These are phyloP conservation scores for Equus quagga DNA, from an alignment of 2,113 vertebrate genomes.

Conservation along the genomic window DNA sequence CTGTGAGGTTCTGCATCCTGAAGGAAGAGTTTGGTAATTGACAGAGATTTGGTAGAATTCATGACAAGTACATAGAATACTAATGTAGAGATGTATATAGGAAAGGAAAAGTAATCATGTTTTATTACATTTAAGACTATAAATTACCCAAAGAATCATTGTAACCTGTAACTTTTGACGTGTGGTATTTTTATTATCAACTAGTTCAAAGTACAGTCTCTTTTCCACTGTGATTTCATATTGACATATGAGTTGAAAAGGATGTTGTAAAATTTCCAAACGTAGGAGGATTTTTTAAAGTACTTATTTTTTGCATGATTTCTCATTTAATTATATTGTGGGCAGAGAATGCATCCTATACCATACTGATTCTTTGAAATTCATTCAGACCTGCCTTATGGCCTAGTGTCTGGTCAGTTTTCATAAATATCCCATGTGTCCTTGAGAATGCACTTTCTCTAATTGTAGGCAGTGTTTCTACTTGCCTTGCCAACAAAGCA, in stretches of 20 bases:
- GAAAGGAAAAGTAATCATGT: not conserved
- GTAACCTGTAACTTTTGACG: not conserved
- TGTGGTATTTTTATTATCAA: not conserved
- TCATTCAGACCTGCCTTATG: not conserved
- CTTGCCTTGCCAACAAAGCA: not conserved
- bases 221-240: not conserved
- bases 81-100: not conserved
- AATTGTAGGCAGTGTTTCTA: not conserved
- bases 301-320: not conserved
- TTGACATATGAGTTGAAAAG: not conserved
- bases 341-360: not conserved
- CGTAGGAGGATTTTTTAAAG: not conserved
- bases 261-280: not conserved
- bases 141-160: not conserved
- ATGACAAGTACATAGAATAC: not conserved
- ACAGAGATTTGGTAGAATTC: not conserved
- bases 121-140: constrained; percentile 9
- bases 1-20: not conserved
- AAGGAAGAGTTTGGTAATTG: not conserved
- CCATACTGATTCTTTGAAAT: not conserved
- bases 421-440: not conserved
- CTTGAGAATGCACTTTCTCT: not conserved
- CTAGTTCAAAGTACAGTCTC: not conserved
- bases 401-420: not conserved
- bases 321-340: not conserved